Evolutionary conservation across 2,888 invertebrate species (phyloP), one percentile per base, ranked within the genome.

Genomic region (Busseola fusca): DNA sequence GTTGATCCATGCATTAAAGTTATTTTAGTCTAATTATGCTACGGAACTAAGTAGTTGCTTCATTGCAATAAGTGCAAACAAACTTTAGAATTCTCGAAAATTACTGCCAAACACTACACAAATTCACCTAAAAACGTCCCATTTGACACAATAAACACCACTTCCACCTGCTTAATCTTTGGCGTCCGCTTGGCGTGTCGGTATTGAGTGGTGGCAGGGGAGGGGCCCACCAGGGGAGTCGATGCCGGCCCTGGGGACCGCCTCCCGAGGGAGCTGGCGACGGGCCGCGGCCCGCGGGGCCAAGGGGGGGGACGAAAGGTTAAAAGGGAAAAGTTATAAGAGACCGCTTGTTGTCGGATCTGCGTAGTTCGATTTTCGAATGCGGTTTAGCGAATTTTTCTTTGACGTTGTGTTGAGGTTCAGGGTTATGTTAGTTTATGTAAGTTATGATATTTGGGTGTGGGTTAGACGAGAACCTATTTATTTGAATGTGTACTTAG

Each of bases 301-400:
- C 77, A 79, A 78, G 84, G 86, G 89, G 57, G 87, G 90, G 90
- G 91, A 89, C 91, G 93, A 94, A 95, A 95, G 95, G 95, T 95
- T 95, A 95, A 95, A 95, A 95, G 95, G 95, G 94, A 95, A 95
- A 95, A 95, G 95, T 95, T 95, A 95, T 94, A 95, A 95, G 94
- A 93, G 95, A 94, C 94, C 94, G 94, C 94, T 94, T 93, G 95
- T 94, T 94, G 94, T 93, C 91, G 91, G 92, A 90, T 90, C 96
- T 92, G 92, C 91, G 92, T 91, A 90, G 90, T 91, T 93, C 93
- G 93, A 92, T 93, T 93, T 92, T 89, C 91, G 90, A 91, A 92
- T 93, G 90, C 89, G 90, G 88, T 90, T 90, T 91, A 84, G 84
- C 87, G 87, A 87, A 84, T 87, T 86, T 85, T 83, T 83, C 72